Conservation (phyloP, 2,888 invertebrate genomes). For the Lamellibrachia satsuma region DNA sequence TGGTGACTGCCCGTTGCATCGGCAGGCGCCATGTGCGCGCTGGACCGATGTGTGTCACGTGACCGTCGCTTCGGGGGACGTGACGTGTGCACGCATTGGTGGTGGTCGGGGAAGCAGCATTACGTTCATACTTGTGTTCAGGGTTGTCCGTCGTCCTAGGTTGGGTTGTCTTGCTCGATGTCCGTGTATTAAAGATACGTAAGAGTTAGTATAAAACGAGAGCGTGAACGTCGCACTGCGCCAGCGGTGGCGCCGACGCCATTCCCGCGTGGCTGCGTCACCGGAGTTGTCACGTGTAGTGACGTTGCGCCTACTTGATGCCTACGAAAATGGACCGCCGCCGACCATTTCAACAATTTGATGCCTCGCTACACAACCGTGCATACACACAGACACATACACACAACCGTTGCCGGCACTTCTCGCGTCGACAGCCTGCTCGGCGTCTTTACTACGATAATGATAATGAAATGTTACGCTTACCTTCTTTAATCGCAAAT, state of each 20-base stretch:
- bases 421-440: neutral
- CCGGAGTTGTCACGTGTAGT: no score
- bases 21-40: neutral
- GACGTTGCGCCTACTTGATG: conserved; percentile 4
- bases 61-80: neutral
- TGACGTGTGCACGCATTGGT: neutral
- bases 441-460: conserved; percentile 1
- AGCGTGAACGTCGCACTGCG: neutral
- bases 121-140: conserved; percentile 13
- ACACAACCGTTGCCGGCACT: conserved; percentile 7
- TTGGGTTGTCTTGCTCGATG: conserved; percentile 17
- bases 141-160: neutral
- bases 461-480: conserved; percentile 17
- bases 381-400: neutral
- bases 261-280: no score
- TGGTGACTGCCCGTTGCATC: no score
- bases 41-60: neutral
- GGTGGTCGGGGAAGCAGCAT: neutral
- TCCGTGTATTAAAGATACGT: conserved; percentile 10
- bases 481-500: conserved; percentile 13
- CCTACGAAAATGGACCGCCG: neutral
- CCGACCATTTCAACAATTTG: neutral
- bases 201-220: conserved; percentile 9
- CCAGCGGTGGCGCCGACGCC: neutral
- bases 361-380: conserved; percentile 17